These are phyloP conservation scores for Valencia hispanica DNA, from an alignment of 2,797 vertebrate species.

Conservation along the genomic window DNA sequence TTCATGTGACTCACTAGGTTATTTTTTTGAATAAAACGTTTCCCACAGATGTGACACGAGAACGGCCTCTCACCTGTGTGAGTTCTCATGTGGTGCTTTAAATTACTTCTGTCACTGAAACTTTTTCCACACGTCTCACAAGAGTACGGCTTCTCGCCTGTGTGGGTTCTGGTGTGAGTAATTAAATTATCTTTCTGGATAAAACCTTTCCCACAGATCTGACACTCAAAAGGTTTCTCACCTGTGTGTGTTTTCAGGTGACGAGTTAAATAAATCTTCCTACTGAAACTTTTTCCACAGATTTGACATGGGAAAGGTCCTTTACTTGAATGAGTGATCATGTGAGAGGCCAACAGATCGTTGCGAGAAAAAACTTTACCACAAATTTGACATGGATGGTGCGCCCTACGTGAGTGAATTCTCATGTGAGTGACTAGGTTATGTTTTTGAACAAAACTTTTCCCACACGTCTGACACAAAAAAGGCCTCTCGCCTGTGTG, in stretches of 20 bases:
- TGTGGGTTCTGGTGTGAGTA: conserved; percentile 6
- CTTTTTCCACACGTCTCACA: conserved; percentile 1
- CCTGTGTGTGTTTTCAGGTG: not conserved
- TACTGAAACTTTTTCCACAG: not conserved
- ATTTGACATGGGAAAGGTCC: not conserved
- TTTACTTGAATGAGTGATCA: not conserved
- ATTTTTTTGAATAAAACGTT: not conserved
- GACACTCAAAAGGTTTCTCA: not conserved
- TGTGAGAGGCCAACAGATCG: not conserved
- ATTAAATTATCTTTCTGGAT: not conserved
- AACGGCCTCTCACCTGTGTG: conserved; percentile 6
- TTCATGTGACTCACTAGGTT: not conserved
- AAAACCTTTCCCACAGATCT: conserved; percentile 5
- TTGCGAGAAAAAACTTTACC: not conserved
- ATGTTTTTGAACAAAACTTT: not conserved
- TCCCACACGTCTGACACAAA: not conserved
- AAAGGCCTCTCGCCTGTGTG: not conserved
- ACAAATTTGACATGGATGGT: not conserved
- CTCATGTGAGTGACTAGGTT: not conserved
- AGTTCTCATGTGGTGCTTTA: not conserved
- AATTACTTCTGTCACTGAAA: not conserved
- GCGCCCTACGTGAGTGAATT: not conserved
- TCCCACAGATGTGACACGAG: not conserved
- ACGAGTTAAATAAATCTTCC: not conserved
- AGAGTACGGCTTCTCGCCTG: conserved; percentile 6